Evolutionary conservation across 2,797 vertebrate genomes (phyloP), one percentile per base, ranked within the genome.

Genomic region (Prunella strophiata): DNA sequence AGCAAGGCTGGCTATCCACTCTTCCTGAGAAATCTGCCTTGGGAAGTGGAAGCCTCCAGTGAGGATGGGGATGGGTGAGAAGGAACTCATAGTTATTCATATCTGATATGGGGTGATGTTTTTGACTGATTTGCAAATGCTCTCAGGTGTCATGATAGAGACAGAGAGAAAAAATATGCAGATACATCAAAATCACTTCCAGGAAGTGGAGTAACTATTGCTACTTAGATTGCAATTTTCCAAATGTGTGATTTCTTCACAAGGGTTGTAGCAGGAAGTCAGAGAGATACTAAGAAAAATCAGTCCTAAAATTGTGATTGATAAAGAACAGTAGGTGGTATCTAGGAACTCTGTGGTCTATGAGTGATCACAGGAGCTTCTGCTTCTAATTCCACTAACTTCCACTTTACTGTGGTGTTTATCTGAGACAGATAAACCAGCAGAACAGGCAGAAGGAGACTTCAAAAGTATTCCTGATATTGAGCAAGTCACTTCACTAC

Each of bases 81-180:
- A 93, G 68, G 47, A 91, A 58, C 6, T 63, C 50, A 0, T 54
- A 52, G 57, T 77, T 88, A 77, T 87, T 96, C 72, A 51, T 36
- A 93, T 96, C 92, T 96, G 91, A 96, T 95, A 91, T 5, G 50
- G n/a, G 68, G 13, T 34, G 59, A 88, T 43, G 82, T 22, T 94
- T 81, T 52, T 30, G 65, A 84, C 62, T 88, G 91, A 86, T 95
- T 88, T 96, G 85, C 85, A 94, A 81, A 73, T 82, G 88, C 51
- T 94, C 43, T n/a, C n/a, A 79, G 73, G 51, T 89, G 73, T 70
- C 58, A 48, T 67, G 82, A 88, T 22, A 65, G 54, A 88, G 47
- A 47, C 23, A 85, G 52, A 48, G 52, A 48, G 30, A 54, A 84
- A 85, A 94, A 86, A 84, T 50, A 73, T 0, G 26, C 79, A 89